phyloP scores from a whole-genome alignment of 2,113 vertebrate genomes.

The western clawed frog (Xenopus tropicalis) region UCB_Xtro_10.0 CM004443.2:14789501-14790000 shows the following conservation, averaged over 20 bases:
- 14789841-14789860: slow-evolving; percentile 84
- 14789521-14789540: too few species aligned
- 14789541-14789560: too few species aligned
- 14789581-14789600: too few species aligned
- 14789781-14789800: slow-evolving; percentile 94
- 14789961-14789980: slow-evolving; percentile 88
- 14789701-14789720: slow-evolving; percentile 68
- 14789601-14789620: too few species aligned
- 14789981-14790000: slow-evolving; percentile 97
- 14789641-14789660: too few species aligned
- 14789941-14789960: slow-evolving; percentile 90
- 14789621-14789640: too few species aligned
- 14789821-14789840: slow-evolving; percentile 80
- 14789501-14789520: too few species aligned
- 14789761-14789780: slow-evolving; percentile 91
- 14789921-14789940: slow-evolving; percentile 97
- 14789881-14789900: slow-evolving; percentile 75
- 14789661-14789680: too few species aligned
- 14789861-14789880: slow-evolving; percentile 85
- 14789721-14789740: slow-evolving; percentile 94
- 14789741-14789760: slow-evolving; percentile 93
- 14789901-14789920: slow-evolving; percentile 91
- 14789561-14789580: too few species aligned
- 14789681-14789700: too few species aligned
- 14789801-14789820: slow-evolving; percentile 86